Evolutionary conservation across 2,113 vertebrate species (phyloP).

Genomic region (Archilochus colubris): DNA sequence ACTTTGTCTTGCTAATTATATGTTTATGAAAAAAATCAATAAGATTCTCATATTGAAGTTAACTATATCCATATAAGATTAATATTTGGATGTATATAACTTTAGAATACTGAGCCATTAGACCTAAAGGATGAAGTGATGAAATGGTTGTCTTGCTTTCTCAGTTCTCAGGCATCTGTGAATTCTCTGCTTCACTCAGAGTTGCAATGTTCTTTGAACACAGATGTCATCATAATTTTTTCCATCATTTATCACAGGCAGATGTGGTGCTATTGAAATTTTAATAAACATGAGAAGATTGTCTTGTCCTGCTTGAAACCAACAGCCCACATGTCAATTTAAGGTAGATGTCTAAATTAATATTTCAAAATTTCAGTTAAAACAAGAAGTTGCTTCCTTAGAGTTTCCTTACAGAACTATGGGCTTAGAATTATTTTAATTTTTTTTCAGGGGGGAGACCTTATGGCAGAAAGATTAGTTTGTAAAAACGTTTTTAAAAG

Average conservation of each 20-base stretch:
- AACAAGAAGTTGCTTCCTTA: background rate
- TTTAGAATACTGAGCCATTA: background rate
- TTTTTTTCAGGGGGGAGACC: background rate
- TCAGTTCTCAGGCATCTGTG: background rate
- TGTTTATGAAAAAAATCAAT: background rate
- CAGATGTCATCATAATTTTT: background rate
- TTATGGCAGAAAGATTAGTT: background rate
- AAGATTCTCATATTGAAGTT: background rate
- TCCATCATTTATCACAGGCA: background rate
- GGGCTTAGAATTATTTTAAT: fast-evolving
- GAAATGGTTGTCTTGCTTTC: background rate
- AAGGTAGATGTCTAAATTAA: background rate
- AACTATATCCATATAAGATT: background rate
- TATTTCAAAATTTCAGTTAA: background rate
- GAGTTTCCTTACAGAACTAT: background rate
- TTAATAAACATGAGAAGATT: background rate
- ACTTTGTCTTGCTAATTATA: background rate
- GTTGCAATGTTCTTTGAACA: background rate
- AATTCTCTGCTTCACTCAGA: background rate
- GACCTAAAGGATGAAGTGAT: background rate
- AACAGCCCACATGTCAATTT: background rate
- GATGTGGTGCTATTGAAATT: background rate
- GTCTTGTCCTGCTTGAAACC: background rate
- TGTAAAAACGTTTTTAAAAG: background rate
- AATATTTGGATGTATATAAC: background rate